Conservation (phyloP, 2,113 vertebrate genomes). For the Aspiorhynchus laticeps region DNA sequence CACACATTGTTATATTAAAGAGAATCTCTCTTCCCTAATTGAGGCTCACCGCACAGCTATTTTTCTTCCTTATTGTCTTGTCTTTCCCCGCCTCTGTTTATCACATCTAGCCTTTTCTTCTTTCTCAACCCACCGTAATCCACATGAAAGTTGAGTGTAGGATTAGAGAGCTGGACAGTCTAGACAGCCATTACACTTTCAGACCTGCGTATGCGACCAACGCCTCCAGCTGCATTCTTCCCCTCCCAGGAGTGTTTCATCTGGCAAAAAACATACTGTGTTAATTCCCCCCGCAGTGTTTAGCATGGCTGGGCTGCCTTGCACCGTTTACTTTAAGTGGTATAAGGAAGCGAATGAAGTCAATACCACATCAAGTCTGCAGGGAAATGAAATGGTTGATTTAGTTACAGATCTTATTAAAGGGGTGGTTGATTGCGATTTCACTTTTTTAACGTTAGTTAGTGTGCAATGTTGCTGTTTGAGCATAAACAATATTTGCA, state of each 20-base stretch:
- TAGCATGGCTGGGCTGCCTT: slow-evolving; percentile 14
- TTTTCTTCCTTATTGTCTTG: slow-evolving; percentile 34
- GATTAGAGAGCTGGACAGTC: slow-evolving; percentile 50
- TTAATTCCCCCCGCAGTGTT: slow-evolving; percentile 44
- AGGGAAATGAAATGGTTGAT: slow-evolving; percentile 15
- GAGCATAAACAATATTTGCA: no score
- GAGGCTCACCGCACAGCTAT: slow-evolving; percentile 12
- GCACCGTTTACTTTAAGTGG: background rate
- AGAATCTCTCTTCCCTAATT: slow-evolving; percentile 20
- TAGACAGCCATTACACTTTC: slow-evolving; percentile 49
- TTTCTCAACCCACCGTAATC: slow-evolving; percentile 25
- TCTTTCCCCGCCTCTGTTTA: slow-evolving; percentile 1
- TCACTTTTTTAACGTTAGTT: no score
- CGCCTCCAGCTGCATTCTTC: slow-evolving; percentile 39
- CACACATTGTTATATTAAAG: slow-evolving; percentile 26
- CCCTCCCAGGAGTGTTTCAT: slow-evolving; percentile 39
- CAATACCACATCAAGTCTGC: background rate
- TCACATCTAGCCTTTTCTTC: slow-evolving; percentile 17
- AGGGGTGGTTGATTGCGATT: no score
- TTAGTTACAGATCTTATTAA: slow-evolving; percentile 30
- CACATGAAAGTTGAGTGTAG: slow-evolving; percentile 41
- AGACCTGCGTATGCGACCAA: slow-evolving; percentile 35
- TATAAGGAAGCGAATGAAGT: slow-evolving; percentile 10
- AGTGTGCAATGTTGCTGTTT: no score
- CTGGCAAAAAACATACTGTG: slow-evolving; percentile 36